Percentiles rank a stretch among this genome's conserved stretches.
These are phyloP conservation scores for Porphyrio hochstetteri DNA, from an alignment of 2,113 vertebrate species.

Conservation along the genomic window DNA sequence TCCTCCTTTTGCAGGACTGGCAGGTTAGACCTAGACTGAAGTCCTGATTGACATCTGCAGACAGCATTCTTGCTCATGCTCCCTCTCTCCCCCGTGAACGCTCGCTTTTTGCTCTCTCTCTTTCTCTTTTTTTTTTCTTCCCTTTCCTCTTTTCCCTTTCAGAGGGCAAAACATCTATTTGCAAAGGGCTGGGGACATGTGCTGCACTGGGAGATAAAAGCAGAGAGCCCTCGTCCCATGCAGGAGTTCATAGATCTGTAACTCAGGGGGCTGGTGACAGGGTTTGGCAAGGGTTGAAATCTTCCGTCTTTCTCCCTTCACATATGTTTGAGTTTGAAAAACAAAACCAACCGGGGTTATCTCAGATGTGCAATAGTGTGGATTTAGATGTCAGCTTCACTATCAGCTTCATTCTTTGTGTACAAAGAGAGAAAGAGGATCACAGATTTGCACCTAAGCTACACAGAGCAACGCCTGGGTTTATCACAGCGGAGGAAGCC, in stretches of 20 bases:
- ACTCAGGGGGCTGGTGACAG: neutral
- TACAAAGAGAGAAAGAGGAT: slow-evolving; percentile 30
- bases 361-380: slow-evolving; percentile 38
- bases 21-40: slow-evolving; percentile 46
- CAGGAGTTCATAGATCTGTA: slow-evolving; percentile 40
- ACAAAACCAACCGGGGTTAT: slow-evolving; percentile 39
- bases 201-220: slow-evolving; percentile 34
- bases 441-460: slow-evolving; percentile 47
- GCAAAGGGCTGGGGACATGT: slow-evolving; percentile 2
- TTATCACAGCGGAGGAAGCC: neutral
- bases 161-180: slow-evolving; percentile 41
- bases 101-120: too few species aligned
- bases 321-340: neutral
- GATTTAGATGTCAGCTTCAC: slow-evolving; percentile 38
- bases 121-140: neutral
- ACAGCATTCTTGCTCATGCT: slow-evolving; percentile 37
- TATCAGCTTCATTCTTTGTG: slow-evolving; percentile 47
- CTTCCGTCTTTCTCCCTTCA: slow-evolving; percentile 31
- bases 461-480: neutral
- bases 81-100: neutral
- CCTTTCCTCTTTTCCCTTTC: neutral
- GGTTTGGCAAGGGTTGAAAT: slow-evolving; percentile 44
- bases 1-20: slow-evolving; percentile 55
- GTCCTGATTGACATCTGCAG: slow-evolving; percentile 60
- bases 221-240: slow-evolving; percentile 26